Conservation (phyloP, 2,113 vertebrate genomes). For the Sapayoa aenigma region DNA sequence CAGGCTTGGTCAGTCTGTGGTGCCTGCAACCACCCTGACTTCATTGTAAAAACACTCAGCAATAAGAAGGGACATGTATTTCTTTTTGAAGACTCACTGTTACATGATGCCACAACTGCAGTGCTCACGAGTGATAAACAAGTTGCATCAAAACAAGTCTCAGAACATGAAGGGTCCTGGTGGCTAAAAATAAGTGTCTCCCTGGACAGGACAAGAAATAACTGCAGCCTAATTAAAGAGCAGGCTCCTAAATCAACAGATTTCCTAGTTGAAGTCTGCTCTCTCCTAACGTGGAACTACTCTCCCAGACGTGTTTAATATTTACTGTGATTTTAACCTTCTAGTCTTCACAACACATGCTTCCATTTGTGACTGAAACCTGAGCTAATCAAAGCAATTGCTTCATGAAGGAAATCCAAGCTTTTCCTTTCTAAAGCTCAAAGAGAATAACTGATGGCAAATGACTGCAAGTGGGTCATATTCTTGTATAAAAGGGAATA, state of each 20-base stretch:
- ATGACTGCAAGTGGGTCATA: conserved; percentile 55
- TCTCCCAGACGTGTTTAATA: neutral
- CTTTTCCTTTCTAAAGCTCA: conserved; percentile 17
- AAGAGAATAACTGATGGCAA: conserved; percentile 42
- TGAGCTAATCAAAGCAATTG: conserved; percentile 10
- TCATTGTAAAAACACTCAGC: neutral
- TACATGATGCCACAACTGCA: neutral
- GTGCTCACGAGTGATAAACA: neutral
- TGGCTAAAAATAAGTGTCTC: neutral
- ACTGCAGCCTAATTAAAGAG: neutral
- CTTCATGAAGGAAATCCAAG: neutral
- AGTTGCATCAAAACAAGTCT: neutral
- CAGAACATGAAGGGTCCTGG: neutral
- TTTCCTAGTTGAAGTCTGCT: too few relatives aligned
- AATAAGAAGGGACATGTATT: neutral
- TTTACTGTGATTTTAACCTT: neutral
- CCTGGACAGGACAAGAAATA: neutral
- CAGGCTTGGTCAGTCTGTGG: neutral
- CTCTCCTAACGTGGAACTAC: too few relatives aligned
- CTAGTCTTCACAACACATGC: neutral
- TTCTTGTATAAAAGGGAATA: conserved; percentile 32
- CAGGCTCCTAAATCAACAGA: neutral
- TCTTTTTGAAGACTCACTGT: neutral
- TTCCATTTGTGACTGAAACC: neutral
- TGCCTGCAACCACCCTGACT: neutral